These are phyloP conservation scores for Rachycentron canadum DNA, from an alignment of 2,797 vertebrate species.

Conservation along the genomic window DNA sequence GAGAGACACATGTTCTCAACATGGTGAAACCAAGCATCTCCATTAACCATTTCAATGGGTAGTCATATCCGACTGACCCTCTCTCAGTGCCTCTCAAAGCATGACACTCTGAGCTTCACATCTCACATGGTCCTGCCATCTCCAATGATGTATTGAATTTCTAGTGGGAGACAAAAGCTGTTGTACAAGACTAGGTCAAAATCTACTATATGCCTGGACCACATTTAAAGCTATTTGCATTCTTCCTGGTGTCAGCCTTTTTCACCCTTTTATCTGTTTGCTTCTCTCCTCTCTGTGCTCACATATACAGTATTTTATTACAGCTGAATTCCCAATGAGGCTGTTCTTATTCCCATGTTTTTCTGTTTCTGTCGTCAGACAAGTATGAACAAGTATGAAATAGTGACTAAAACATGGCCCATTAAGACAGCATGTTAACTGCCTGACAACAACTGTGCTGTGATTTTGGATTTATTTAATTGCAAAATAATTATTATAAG, in stretches of 20 bases:
- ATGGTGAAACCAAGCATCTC: conserved; percentile 57
- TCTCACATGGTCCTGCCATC: conserved; percentile 20
- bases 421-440: too few relatives aligned
- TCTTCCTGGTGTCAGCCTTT: neutral
- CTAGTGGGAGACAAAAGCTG: conserved; percentile 4
- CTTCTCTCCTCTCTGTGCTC: too few relatives aligned
- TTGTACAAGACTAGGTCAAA: neutral
- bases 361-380: too few relatives aligned
- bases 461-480: too few relatives aligned
- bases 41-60: conserved; percentile 59
- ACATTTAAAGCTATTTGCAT: neutral
- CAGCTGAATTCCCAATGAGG: too few relatives aligned
- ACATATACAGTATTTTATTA: too few relatives aligned
- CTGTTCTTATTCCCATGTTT: too few relatives aligned
- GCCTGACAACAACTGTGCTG: too few relatives aligned
- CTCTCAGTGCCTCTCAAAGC: conserved; percentile 43
- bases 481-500: too few relatives aligned
- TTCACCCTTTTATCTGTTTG: neutral
- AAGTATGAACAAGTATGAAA: too few relatives aligned
- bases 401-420: too few relatives aligned
- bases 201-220: neutral
- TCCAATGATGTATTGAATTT: conserved; percentile 25
- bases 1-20: conserved; percentile 72
- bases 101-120: conserved; percentile 22
- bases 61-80: conserved; percentile 57